A percentile compares a stretch with the other conserved stretches of the same genome.
Conservation (phyloP, 2,113 vertebrate genomes). For the Indicator maculatus region DNA sequence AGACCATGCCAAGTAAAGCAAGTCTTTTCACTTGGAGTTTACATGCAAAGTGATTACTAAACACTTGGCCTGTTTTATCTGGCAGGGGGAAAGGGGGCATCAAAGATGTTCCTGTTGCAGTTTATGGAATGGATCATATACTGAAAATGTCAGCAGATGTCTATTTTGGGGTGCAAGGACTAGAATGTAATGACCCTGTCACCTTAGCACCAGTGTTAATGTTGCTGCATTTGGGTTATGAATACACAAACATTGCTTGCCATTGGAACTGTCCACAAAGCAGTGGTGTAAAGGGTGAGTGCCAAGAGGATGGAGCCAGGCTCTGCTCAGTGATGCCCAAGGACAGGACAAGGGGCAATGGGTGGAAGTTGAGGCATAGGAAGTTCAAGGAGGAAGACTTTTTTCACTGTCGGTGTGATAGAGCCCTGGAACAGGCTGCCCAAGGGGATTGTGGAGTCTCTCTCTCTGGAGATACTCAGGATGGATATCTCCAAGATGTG, state of each 20-base stretch:
- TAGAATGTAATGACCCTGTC: background rate
- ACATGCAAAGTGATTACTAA: background rate
- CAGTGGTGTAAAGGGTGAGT: background rate
- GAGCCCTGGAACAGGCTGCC: too few relatives aligned
- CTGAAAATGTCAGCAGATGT: background rate
- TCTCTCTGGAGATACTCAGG: too few relatives aligned
- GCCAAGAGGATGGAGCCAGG: too few relatives aligned
- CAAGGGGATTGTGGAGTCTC: too few relatives aligned
- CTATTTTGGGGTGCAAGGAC: background rate
- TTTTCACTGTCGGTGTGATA: too few relatives aligned
- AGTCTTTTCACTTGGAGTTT: background rate
- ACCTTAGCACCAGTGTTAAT: background rate
- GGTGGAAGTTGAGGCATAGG: too few relatives aligned
- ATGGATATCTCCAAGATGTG: too few relatives aligned
- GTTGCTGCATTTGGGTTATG: background rate
- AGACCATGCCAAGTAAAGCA: background rate
- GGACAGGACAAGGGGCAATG: too few relatives aligned
- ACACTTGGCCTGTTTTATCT: background rate
- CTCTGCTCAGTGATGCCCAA: too few relatives aligned
- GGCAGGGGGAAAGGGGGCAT: accelerated
- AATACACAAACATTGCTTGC: background rate
- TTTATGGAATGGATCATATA: background rate
- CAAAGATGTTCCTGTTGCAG: background rate
- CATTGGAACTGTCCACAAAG: background rate
- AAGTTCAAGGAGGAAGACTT: too few relatives aligned